Base-by-base conservation (phyloP, 2,797 vertebrate genomes). In the Sciurus vulgaris region DNA sequence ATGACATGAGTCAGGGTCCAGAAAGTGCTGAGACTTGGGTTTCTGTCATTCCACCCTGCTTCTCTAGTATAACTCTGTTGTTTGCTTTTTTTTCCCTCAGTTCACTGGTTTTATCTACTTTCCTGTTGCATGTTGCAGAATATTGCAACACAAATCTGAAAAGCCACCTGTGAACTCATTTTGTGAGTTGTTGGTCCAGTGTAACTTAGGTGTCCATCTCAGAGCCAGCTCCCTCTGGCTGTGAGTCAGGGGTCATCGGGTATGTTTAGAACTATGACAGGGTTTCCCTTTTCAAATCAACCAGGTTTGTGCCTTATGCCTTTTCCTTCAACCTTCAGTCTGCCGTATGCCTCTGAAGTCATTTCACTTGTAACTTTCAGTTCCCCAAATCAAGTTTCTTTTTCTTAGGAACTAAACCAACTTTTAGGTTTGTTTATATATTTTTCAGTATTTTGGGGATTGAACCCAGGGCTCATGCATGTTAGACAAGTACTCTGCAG, bases 371-470 rank as follows among this genome's bases (percentile, higher is more conserved):
- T 76, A 85, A 61, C 44, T 83, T 74, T 67, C 3, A 81, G 11
- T 73, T 85, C 13, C 59, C 47, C 54, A 47, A 11, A 26, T 86
- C 38, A 95, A 35, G 24, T 77, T 89, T 76, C 18, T 92, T n/a
- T 78, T 72, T 70, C 33, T 86, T 93, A 77, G 41, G 67, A 76
- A 59, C n/a, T 41, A 91, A 82, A 54, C 47, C n/a, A 89, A 38
- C 11, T 33, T 94, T 76, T 70, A 3, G 59, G 9, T 47, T 7
- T 47, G 59, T 41, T 72, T 22, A 51, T 51, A 15, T 51, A 51
- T 26, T 72, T 72, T 24, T n/a, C 54, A 56, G 54, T 56, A 56
- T 22, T 56, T 22, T 56, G 20, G 17, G 20, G 54, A 56, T 56
- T 56, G 54, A 56, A 56, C 54, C 54, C 54, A 56, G 54, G 54